Base-by-base conservation (phyloP, 2,888 invertebrate species). In the Hemicrepidius hirtus region DNA sequence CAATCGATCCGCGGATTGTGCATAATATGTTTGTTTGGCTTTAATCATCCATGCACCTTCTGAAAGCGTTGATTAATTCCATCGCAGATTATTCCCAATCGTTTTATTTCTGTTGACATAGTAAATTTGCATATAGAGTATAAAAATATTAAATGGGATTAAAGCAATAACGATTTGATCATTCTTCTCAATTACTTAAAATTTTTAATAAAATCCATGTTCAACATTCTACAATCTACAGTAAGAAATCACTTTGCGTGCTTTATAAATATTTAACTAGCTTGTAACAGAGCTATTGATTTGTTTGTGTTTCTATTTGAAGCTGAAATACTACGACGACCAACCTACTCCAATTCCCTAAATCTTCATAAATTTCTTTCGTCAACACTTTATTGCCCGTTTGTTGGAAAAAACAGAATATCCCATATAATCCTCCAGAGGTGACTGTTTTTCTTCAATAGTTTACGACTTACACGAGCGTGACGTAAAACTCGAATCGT, bases 331-430 rank as follows among this genome's bases (percentile, higher is more conserved):
- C 60, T 37, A 37, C 60, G 44, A 60, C 60, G 41, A n/a, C n/a
- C n/a, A n/a, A n/a, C n/a, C n/a, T 59, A 59, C 18, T 59, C 60
- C 44, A 20, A 41, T 60, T 40, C 20, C 9, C 37, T 21, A 60
- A 60, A 60, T 41, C 41, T 41, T 41, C 60, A 24, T 60, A 60
- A 37, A 40, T 57, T 57, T n/a, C 40, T 57, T 57, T 57, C 53
- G 53, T 53, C 53, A 53, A 32, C 53, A 32, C 28, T 53, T 53
- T 53, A 53, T 53, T 28, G 53, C 28, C 53, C 53, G 32, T 53
- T 53, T 53, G 53, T 53, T 28, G 53, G 53, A 53, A 53, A 50
- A 53, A 53, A 32, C 53, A 53, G 53, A 53, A 53, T 53, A 53
- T 53, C 53, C 53, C 12, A 32, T 53, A 53, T 53, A 32, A 53